These are phyloP conservation scores for Moxostoma hubbsi DNA, from an alignment of 2,797 vertebrate species.

Conservation along the genomic window DNA sequence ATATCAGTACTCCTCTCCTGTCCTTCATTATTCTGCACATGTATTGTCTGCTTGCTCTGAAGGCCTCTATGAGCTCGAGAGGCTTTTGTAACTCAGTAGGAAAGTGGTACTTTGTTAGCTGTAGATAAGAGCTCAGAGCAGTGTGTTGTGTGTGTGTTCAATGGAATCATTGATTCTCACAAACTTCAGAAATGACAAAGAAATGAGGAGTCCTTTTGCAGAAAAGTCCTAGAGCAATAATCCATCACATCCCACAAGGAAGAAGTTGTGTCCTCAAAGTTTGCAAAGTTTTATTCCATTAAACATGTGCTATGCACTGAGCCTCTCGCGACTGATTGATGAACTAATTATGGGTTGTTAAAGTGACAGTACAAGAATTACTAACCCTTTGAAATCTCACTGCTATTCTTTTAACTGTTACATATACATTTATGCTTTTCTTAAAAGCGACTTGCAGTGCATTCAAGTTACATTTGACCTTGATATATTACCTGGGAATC, in stretches of 20 bases:
- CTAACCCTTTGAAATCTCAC: not conserved
- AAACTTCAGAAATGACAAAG: constrained; percentile 34
- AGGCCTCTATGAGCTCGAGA: constrained; percentile 23
- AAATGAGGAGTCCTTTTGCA: constrained; percentile 11
- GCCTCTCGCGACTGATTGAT: constrained; percentile 32
- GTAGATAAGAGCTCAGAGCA: constrained; percentile 22
- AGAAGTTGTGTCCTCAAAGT: constrained; percentile 16
- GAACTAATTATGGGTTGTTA: constrained; percentile 37
- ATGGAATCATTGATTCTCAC: constrained; percentile 24
- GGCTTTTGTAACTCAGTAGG: constrained; percentile 46
- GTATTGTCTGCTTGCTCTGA: constrained; percentile 28
- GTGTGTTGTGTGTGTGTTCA: constrained; percentile 11
- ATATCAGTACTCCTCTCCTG: constrained; percentile 25
- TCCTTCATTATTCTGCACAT: constrained; percentile 43
- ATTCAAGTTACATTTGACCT: no score
- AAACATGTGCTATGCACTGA: constrained; percentile 19
- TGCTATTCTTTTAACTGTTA: no score
- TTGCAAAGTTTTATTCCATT: constrained; percentile 8
- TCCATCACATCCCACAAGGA: constrained; percentile 34
- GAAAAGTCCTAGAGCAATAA: constrained; percentile 25
- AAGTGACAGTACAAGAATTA: constrained; percentile 19
- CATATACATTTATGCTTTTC: no score
- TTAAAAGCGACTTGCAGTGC: no score
- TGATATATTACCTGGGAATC: no score
- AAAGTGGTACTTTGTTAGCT: constrained; percentile 24